Evolutionary conservation across 2,797 vertebrate genomes (phyloP).

Genomic region (Tauraco hartlaubi): DNA sequence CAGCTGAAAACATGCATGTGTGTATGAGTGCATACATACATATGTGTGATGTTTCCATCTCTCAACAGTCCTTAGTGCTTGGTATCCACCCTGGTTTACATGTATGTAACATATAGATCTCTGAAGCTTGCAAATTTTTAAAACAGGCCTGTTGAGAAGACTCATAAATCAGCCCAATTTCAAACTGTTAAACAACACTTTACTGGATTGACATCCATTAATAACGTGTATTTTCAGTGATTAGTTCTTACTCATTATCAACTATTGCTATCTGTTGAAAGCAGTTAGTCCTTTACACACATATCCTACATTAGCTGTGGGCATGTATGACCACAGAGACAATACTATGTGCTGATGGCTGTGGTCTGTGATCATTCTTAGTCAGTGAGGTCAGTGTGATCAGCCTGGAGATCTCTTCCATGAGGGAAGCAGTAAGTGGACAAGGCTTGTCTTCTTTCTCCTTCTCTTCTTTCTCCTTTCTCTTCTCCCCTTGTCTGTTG

Average conservation of each 20-base stretch:
- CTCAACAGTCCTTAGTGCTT: not conserved
- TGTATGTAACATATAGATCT: not conserved
- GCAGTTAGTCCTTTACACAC: not conserved
- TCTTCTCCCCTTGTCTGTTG: too few relatives aligned
- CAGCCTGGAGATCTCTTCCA: not conserved
- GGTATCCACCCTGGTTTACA: not conserved
- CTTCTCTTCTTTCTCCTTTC: not conserved
- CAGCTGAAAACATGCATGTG: not conserved
- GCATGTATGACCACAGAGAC: not conserved
- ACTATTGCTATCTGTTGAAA: not conserved
- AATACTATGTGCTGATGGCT: not conserved
- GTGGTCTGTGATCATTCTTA: not conserved
- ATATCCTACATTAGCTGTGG: not conserved
- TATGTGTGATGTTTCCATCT: not conserved
- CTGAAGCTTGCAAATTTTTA: not conserved
- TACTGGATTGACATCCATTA: not conserved
- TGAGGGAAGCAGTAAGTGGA: not conserved
- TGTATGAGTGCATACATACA: not conserved
- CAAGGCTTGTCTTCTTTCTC: not conserved
- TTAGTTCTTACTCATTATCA: not conserved
- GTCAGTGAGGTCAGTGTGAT: not conserved
- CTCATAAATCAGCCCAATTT: not conserved
- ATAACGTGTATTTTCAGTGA: not conserved
- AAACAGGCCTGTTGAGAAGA: not conserved
- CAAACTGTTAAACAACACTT: not conserved